Percentiles rank a stretch among this genome's conserved stretches.
Evolutionary conservation across 2,113 vertebrate genomes (phyloP).

Genomic region (Grus americana): DNA sequence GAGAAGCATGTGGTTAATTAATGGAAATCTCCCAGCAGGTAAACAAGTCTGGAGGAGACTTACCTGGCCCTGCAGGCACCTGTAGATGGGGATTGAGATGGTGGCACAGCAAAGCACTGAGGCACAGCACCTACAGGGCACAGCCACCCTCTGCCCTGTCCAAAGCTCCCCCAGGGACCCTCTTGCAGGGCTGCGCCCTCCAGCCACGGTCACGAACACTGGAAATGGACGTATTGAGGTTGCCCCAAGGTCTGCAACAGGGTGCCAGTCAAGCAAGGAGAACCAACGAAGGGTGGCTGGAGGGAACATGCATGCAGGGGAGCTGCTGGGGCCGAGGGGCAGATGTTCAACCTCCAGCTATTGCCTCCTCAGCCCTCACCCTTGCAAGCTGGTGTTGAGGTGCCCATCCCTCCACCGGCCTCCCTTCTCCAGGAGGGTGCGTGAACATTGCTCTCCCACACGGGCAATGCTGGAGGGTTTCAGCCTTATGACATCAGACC

Average conservation of each 20-base stretch:
- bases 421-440: not conserved
- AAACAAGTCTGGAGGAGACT: not conserved
- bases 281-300: not conserved
- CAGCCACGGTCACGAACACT: not conserved
- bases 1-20: not conserved
- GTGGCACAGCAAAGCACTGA: not conserved
- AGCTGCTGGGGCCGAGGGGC: not conserved
- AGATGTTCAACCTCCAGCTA: not conserved
- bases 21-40: not conserved
- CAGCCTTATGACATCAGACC: not conserved
- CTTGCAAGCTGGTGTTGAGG: not conserved
- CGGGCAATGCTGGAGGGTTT: rapidly evolving
- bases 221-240: not conserved
- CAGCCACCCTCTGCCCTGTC: not conserved
- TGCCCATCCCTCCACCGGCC: not conserved
- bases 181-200: not conserved
- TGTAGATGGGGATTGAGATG: not conserved
- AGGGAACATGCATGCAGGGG: not conserved
- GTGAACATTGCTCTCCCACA: not conserved
- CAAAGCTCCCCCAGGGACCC: not conserved
- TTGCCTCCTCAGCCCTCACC: not conserved
- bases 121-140: not conserved
- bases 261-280: not conserved
- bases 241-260: not conserved
- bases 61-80: not conserved